These are phyloP conservation scores for Steatocranus sp. DNA, from an alignment of 2,797 vertebrate species.

Conservation along the genomic window DNA sequence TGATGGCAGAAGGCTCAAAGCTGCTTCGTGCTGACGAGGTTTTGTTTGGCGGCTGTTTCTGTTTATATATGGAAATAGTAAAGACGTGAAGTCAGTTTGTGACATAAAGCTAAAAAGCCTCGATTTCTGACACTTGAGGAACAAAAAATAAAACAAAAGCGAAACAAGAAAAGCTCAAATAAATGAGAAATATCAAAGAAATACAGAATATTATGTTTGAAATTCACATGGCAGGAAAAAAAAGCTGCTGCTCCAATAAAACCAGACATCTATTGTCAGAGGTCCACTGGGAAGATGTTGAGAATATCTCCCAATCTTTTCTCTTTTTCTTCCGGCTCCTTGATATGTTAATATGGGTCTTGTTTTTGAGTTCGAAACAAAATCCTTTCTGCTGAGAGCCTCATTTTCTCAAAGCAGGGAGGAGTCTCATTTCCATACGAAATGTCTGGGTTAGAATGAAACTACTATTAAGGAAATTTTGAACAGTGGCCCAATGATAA, in stretches of 20 bases:
- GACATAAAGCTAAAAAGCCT: background rate
- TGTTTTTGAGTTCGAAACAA: constrained; percentile 64
- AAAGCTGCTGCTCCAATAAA: background rate
- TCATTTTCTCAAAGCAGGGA: constrained; percentile 64
- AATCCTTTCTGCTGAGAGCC: constrained; percentile 63
- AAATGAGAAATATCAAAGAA: constrained; percentile 6
- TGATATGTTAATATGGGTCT: constrained; percentile 68
- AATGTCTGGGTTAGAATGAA: constrained; percentile 65
- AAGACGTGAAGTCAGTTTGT: background rate
- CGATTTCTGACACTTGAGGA: background rate
- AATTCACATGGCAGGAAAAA: background rate
- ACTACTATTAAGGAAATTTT: constrained; percentile 68
- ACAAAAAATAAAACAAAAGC: background rate
- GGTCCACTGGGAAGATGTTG: constrained; percentile 52
- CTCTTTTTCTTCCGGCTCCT: constrained; percentile 29
- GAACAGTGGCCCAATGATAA: constrained; percentile 65
- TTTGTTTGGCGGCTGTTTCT: background rate
- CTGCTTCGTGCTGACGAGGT: background rate
- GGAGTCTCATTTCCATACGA: constrained; percentile 75
- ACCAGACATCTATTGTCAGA: constrained; percentile 44
- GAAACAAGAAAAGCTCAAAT: background rate
- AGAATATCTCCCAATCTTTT: constrained; percentile 37
- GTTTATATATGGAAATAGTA: background rate
- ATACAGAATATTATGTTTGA: background rate
- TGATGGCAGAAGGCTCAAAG: background rate